These are phyloP conservation scores for Peromyscus aztecus DNA, from an alignment of 2,797 vertebrate genomes.

Conservation along the genomic window DNA sequence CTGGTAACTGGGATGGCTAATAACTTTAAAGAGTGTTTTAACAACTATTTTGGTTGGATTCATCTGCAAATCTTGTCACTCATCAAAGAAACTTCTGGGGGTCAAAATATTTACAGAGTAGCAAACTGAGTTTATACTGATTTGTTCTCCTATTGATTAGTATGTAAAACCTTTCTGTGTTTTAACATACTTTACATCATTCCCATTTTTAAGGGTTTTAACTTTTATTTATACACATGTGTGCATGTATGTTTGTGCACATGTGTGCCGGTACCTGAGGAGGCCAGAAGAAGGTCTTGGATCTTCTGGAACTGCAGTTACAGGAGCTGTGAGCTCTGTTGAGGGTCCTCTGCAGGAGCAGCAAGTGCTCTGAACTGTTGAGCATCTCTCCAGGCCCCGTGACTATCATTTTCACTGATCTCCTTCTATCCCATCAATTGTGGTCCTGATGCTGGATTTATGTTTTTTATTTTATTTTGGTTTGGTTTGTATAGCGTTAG, in stretches of 20 bases:
- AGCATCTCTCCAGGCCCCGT: background rate
- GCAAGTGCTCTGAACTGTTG: background rate
- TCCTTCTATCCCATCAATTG: background rate
- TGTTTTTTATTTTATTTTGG: background rate
- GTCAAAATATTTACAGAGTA: constrained; percentile 31
- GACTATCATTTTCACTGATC: background rate
- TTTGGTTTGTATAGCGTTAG: background rate
- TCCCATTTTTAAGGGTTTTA: background rate
- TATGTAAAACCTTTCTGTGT: background rate
- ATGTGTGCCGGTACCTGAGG: background rate
- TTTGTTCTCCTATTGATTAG: background rate
- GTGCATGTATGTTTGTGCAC: background rate
- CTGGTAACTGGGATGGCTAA: background rate
- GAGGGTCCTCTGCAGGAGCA: background rate
- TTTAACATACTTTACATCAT: constrained; percentile 7
- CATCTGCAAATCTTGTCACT: background rate
- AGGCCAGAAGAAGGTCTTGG: background rate
- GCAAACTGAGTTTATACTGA: background rate
- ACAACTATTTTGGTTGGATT: background rate
- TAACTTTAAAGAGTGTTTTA: background rate
- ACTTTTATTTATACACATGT: background rate
- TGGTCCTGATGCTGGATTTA: background rate
- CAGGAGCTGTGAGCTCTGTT: background rate
- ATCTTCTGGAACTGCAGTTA: background rate
- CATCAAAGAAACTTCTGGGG: background rate